Evolutionary conservation across 2,888 invertebrate genomes (phyloP).

Genomic region (Arctia plantaginis): DNA sequence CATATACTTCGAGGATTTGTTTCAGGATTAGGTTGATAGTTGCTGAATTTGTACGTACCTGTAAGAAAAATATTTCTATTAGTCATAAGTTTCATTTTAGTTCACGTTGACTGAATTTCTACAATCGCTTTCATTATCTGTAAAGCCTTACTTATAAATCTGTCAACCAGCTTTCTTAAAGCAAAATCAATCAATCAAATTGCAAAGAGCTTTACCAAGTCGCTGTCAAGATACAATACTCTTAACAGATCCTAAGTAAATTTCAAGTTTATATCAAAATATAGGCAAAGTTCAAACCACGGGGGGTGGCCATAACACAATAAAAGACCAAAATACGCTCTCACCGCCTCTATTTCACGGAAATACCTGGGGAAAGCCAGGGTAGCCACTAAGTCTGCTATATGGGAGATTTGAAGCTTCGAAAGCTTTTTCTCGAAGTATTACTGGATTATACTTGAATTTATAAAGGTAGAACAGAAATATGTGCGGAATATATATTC

Average conservation of each 20-base stretch:
- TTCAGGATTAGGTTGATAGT: neutral
- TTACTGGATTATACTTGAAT: constrained; percentile 28
- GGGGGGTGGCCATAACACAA: constrained; percentile 13
- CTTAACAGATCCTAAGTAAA: neutral
- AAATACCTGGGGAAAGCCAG: constrained; percentile 41
- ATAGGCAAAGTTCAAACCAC: neutral
- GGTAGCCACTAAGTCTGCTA: constrained; percentile 30
- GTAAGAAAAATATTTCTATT: neutral
- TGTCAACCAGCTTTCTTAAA: neutral
- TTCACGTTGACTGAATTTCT: neutral
- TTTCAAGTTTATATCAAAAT: neutral
- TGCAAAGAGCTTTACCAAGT: neutral
- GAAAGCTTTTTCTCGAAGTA: constrained; percentile 17
- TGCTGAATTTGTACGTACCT: neutral
- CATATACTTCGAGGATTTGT: neutral
- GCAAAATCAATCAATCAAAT: neutral
- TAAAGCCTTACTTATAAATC: neutral
- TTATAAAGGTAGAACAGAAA: constrained; percentile 35
- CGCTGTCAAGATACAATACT: neutral
- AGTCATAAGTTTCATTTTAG: neutral
- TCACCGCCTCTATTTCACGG: constrained; percentile 31
- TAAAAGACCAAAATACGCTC: constrained; percentile 17
- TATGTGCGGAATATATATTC: constrained; percentile 15
- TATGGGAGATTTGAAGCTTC: constrained; percentile 26
- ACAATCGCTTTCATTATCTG: neutral